Evolutionary conservation across 2,797 vertebrate genomes (phyloP).

Genomic region (Karalla daura): DNA sequence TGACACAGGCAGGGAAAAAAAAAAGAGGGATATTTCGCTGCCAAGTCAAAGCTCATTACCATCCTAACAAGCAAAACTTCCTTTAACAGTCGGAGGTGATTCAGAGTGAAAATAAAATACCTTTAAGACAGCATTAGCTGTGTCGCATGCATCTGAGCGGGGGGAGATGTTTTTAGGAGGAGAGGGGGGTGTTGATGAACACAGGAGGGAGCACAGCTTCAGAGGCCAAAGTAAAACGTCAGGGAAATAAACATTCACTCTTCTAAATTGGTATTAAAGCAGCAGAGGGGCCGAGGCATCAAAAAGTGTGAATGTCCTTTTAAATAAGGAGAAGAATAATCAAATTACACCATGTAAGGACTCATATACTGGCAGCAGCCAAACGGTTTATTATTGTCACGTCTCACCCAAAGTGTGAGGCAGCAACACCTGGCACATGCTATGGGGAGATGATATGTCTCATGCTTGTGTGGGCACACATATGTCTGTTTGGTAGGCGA

Average conservation of each 20-base stretch:
- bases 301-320: constrained; percentile 7
- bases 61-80: constrained; percentile 58
- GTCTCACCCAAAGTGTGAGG: not conserved
- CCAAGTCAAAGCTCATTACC: constrained; percentile 66
- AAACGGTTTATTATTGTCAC: not conserved
- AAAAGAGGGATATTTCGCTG: constrained; percentile 31
- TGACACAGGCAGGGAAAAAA: constrained; percentile 33
- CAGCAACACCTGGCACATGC: not conserved
- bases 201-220: constrained; percentile 4
- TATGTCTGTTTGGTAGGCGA: not conserved
- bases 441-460: not conserved
- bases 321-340: too few relatives aligned
- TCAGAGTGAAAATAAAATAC: constrained; percentile 54
- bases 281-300: not conserved
- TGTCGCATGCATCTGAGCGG: not conserved
- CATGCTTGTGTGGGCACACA: not conserved
- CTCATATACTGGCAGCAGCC: not conserved
- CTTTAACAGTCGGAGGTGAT: constrained; percentile 46
- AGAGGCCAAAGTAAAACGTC: constrained; percentile 32
- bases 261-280: constrained; percentile 8
- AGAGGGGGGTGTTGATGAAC: constrained; percentile 27
- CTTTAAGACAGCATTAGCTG: constrained; percentile 15
- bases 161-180: constrained; percentile 8
- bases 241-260: constrained; percentile 14
- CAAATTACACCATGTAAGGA: not conserved